These are phyloP conservation scores for Cecropterus lyciades DNA, from an alignment of 1,140 invertebrate species.

Conservation along the genomic window DNA sequence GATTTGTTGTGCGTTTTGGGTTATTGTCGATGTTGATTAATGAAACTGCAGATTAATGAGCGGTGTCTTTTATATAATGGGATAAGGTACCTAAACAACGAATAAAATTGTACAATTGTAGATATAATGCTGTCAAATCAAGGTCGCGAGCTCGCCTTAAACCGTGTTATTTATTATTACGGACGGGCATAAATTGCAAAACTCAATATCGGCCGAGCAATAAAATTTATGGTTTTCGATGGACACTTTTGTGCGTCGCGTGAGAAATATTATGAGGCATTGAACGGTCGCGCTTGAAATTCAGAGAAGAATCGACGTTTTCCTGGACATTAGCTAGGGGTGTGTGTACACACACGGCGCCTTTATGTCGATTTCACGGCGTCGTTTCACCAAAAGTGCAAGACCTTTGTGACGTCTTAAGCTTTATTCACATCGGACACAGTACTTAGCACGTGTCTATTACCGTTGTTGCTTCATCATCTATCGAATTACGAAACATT, in stretches of 20 bases:
- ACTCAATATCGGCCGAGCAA: constrained; percentile 59
- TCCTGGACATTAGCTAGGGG: constrained; percentile 37
- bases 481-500: too few species aligned
- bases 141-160: constrained; percentile 49
- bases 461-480: too few species aligned
- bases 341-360: not conserved
- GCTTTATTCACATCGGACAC: too few species aligned
- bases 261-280: constrained; percentile 61
- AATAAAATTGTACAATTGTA: constrained; percentile 4
- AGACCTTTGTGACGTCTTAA: not conserved
- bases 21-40: constrained; percentile 15
- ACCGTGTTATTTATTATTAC: constrained; percentile 49
- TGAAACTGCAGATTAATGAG: constrained; percentile 18
- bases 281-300: constrained; percentile 56
- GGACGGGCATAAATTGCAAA: constrained; percentile 58
- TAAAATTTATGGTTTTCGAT: constrained; percentile 66
- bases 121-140: constrained; percentile 41
- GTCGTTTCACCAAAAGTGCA: not conserved
- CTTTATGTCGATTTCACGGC: too few species aligned
- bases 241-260: constrained; percentile 50
- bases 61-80: not conserved
- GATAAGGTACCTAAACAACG: constrained; percentile 7
- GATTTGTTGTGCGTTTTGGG: constrained; percentile 21
- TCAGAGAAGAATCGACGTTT: constrained; percentile 53
- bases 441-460: too few species aligned